Evolutionary conservation across 2,888 invertebrate species (phyloP).

Genomic region (Polymixis lichenea): DNA sequence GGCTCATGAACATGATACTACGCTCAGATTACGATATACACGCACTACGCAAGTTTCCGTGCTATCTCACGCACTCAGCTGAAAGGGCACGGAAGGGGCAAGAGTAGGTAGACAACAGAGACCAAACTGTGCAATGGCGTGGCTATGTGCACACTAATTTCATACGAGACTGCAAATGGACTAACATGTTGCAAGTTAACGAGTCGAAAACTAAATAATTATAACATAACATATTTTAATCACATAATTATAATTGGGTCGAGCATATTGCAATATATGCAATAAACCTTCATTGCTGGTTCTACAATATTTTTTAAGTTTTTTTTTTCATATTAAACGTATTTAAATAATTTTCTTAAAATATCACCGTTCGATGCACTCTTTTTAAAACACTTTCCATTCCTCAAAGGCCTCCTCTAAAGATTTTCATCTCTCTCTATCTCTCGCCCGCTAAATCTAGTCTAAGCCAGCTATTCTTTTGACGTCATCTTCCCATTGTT

Average conservation of each 20-base stretch:
- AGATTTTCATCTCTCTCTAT: no score
- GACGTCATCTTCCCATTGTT: no score
- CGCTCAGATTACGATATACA: slow-evolving; percentile 29
- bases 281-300: no score
- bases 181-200: neutral
- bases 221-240: neutral
- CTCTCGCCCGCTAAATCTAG: no score
- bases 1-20: slow-evolving; percentile 31
- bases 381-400: no score
- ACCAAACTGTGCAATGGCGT: neutral
- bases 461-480: no score
- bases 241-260: neutral
- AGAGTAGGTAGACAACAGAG: slow-evolving; percentile 27
- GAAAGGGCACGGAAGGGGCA: slow-evolving; percentile 25
- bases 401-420: no score
- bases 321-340: no score
- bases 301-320: no score
- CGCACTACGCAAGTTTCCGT: slow-evolving; percentile 19
- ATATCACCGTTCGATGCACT: no score
- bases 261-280: neutral
- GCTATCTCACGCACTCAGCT: slow-evolving; percentile 38
- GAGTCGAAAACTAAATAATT: neutral
- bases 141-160: neutral
- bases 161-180: neutral
- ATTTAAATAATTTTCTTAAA: no score